Percentiles rank a stretch among this genome's conserved stretches.
phyloP scores from a whole-genome alignment of 2,888 invertebrate species.

The Andrena hattorfiana region DNA sequence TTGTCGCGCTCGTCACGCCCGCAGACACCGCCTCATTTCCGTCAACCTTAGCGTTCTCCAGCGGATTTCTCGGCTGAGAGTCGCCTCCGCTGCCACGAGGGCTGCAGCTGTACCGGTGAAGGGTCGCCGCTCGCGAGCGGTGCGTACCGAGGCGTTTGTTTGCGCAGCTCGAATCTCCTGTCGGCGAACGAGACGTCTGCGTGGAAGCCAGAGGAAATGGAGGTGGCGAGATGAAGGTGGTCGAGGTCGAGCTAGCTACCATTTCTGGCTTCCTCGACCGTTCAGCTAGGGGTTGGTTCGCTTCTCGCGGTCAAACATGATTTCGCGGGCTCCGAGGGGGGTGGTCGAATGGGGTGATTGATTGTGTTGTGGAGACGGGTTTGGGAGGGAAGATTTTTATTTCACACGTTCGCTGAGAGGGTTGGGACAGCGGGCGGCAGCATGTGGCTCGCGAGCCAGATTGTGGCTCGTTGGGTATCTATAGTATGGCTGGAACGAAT shows the following conservation, averaged over 20 bases:
- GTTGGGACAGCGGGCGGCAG: no score
- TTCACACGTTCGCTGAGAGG: no score
- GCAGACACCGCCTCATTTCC: conserved; percentile 66
- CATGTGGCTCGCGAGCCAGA: no score
- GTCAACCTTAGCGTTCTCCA: conserved; percentile 47
- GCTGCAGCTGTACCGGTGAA: not conserved
- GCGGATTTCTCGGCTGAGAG: conserved; percentile 50
- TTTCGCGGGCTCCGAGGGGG: not conserved
- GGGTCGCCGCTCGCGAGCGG: not conserved
- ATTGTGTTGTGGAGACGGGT: not conserved
- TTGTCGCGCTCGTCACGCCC: conserved; percentile 59
- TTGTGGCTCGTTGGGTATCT: no score
- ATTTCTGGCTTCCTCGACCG: conserved; percentile 45
- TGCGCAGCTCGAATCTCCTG: conserved; percentile 18
- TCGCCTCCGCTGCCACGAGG: not conserved
- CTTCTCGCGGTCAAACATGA: conserved; percentile 44
- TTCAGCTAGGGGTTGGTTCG: conserved; percentile 3
- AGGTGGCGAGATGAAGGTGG: conserved; percentile 24
- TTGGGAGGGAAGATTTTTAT: not conserved
- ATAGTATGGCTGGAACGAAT: no score
- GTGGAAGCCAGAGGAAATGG: conserved; percentile 29
- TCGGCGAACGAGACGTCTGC: conserved; percentile 26
- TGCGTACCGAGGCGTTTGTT: conserved; percentile 19
- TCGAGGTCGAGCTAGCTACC: conserved; percentile 37
- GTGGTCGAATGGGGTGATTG: conserved; percentile 5